A percentile compares a stretch with the other conserved stretches of the same genome.
These are phyloP conservation scores for Drosophila borborema DNA, from an alignment of 2,888 invertebrate genomes.

Conservation along the genomic window DNA sequence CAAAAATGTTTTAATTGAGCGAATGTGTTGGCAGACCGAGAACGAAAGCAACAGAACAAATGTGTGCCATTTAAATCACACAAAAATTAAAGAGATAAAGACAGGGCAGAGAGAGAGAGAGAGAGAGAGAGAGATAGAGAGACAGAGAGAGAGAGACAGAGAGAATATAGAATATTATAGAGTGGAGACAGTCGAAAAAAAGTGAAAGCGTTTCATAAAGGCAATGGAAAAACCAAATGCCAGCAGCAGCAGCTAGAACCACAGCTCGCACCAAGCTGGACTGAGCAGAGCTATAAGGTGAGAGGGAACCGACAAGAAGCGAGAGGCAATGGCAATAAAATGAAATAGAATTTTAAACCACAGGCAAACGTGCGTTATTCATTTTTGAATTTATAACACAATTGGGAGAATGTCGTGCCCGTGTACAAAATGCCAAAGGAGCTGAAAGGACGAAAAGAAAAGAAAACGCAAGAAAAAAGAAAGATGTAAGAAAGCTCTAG, in stretches of 20 bases:
- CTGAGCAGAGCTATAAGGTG: background rate
- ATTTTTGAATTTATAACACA: slow-evolving; percentile 81
- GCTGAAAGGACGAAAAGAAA: slow-evolving; percentile 29
- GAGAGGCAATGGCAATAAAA: slow-evolving; percentile 61
- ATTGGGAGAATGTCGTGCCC: slow-evolving; percentile 69
- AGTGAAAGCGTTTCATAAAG: slow-evolving; percentile 63
- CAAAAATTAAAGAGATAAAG: slow-evolving; percentile 1
- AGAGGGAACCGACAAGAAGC: background rate
- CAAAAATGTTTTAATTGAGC: slow-evolving; percentile 70
- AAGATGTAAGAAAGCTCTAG: no score
- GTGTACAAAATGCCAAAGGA: slow-evolving; percentile 58
- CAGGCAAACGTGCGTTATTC: slow-evolving; percentile 80
- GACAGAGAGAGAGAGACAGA: background rate
- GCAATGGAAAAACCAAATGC: slow-evolving; percentile 24
- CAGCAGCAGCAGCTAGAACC: slow-evolving; percentile 8
- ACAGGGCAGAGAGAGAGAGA: background rate
- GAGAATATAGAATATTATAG: slow-evolving; percentile 30
- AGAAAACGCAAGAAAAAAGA: no score
- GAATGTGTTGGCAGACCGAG: slow-evolving; percentile 19
- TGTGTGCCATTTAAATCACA: slow-evolving; percentile 23
- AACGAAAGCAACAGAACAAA: slow-evolving; percentile 11
- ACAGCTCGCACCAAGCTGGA: background rate
- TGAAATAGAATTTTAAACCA: slow-evolving; percentile 77
- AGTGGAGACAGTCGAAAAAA: slow-evolving; percentile 29
- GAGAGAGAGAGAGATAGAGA: slow-evolving; percentile 3